Base-by-base conservation (phyloP, 2,113 vertebrate species). In the Epinephelus fuscoguttatus region DNA sequence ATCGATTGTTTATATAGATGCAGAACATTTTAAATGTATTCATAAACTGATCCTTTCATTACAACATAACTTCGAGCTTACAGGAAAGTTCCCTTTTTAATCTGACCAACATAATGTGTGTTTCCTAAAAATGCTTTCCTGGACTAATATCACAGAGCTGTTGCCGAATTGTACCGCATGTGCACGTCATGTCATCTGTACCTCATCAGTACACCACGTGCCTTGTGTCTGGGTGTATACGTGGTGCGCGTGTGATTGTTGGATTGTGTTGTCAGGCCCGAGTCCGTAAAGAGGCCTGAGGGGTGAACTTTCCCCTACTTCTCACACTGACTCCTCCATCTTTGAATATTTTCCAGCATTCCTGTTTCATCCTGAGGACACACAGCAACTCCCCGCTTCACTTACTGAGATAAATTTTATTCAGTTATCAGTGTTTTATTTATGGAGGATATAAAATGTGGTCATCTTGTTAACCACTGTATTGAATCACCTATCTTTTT, bases 271-370 rank as follows among this genome's bases (percentile, higher is more conserved):
- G 78, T 88, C 86, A 79, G 78, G 90, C 88, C 47, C 50, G 55
- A 85, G 73, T 87, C 71, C 50, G 82, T 89, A 70, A 82, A 84
- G 80, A 50, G 42, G 70, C 88, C 81, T 14, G 80, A 84, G 77
- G 87, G 80, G 17, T 94, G 92, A 95, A 93, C 94, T 94, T 94
- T 95, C 92, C 92, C 91, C 94, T 93, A 94, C 92, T 95, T 95
- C 93, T 90, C 94, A 94, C 92, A 94, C 67, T 50, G 80, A 70
- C 76, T 80, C 63, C 70, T 75, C 61, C 71, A 62, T 82, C 84
- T 77, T 25, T 70, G 70, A 27, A 40, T 12, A 8, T 56, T 78
- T 64, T 52, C 55, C 66, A 49, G 77, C 84, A 85, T 89, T 89
- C 87, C 84, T 81, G 56, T 37, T 77, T 70, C 73, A 14, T 2